Percentiles rank a stretch among this genome's conserved stretches.
Conservation (phyloP, 2,888 invertebrate genomes). For the Folsomia candida region DNA sequence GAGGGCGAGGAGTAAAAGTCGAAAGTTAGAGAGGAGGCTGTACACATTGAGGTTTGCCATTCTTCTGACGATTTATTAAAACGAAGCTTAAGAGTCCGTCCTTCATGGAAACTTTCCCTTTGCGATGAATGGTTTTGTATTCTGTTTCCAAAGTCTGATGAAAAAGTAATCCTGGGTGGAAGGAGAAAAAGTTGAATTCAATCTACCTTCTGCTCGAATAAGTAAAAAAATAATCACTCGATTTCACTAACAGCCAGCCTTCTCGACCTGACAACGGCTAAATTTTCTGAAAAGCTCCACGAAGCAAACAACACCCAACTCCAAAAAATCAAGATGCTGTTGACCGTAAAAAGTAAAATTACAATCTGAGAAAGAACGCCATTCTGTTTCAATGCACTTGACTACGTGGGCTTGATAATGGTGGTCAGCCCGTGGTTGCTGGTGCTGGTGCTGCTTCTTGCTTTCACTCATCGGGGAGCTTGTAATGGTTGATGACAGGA, state of each 20-base stretch:
- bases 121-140: neutral
- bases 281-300: neutral
- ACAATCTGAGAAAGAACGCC: conserved; percentile 12
- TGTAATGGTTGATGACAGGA: neutral
- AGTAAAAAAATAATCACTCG: conserved; percentile 48
- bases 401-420: neutral
- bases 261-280: neutral
- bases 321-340: conserved; percentile 2
- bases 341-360: conserved; percentile 20
- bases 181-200: conserved; percentile 9
- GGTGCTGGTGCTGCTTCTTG: too few relatives aligned
- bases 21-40: too few relatives aligned
- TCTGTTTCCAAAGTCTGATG: neutral
- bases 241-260: conserved; percentile 13
- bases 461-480: neutral
- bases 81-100: neutral
- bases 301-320: neutral
- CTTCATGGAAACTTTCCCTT: neutral
- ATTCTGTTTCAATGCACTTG: conserved; percentile 16
- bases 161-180: neutral
- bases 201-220: conserved; percentile 37
- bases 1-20: too few relatives aligned
- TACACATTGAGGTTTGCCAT: too few relatives aligned
- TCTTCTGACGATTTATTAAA: neutral
- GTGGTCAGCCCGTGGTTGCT: neutral